Conservation (phyloP, 2,113 vertebrate species). For the Sigmodon hispidus region DNA sequence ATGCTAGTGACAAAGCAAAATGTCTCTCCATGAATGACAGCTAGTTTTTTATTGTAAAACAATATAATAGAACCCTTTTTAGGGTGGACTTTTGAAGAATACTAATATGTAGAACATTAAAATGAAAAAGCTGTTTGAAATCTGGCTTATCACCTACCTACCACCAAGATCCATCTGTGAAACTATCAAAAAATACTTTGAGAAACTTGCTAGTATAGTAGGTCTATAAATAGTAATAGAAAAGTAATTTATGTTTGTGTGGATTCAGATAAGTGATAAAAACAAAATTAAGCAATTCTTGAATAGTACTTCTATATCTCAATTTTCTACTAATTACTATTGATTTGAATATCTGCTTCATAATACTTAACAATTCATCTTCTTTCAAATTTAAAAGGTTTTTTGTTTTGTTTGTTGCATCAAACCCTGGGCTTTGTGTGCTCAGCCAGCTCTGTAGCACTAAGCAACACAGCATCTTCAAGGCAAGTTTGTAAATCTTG, state of each 20-base stretch:
- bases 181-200: not conserved
- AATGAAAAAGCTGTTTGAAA: conserved; percentile 30
- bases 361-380: not conserved
- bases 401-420: not conserved
- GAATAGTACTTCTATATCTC: not conserved
- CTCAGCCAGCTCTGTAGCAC: not conserved
- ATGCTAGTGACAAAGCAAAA: conserved; percentile 4
- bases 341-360: conserved; percentile 26
- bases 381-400: conserved; percentile 15
- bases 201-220: not conserved
- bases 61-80: not conserved
- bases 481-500: conserved; percentile 1
- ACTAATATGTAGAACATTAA: conserved; percentile 13
- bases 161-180: not conserved
- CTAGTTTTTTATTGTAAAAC: conserved; percentile 46
- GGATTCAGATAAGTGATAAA: not conserved
- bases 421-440: not conserved
- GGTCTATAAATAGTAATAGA: not conserved
- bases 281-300: conserved; percentile 32
- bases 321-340: conserved; percentile 18
- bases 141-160: not conserved
- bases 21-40: not conserved
- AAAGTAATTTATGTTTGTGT: not conserved
- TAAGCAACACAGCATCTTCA: not conserved
- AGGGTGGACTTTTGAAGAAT: conserved; percentile 19